Base-by-base conservation (phyloP, 2,113 vertebrate genomes). In the Alethe diademata region DNA sequence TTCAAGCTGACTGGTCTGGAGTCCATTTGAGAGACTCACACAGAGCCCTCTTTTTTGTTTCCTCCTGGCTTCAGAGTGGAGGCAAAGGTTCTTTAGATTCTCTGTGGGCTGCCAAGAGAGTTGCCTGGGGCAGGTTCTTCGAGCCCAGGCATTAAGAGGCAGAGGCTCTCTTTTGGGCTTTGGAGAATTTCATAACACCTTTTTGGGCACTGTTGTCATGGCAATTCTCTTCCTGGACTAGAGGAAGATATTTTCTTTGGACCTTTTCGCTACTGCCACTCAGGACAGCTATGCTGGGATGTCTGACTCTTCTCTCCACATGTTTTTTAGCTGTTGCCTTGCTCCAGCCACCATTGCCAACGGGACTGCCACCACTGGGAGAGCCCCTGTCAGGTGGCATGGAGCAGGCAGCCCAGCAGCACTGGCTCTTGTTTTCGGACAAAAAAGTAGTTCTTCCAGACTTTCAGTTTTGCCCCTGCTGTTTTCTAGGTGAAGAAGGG, bases 1-100 rank as follows among this genome's bases (percentile, higher is more conserved):
- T 75, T 58, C 25, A 50, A 0, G 0, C 31, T 0, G 0, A 6
- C 25, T 22, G 17, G 35, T 20, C 11, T 0, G 0, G 8, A 19
- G 7, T 35, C 31, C 5, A 0, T 31, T 50, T 75, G 26, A 18
- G 25, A 36, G 25, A 31, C 29, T 35, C 24, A 48, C 25, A 50
- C 13, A 58, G 31, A 36, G 31, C 20, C 13, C 13, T 40, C 23
- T 42, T 66, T 66, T 66, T 67, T 35, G 8, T 9, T 58, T 11
- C 25, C 51, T 31, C 20, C 35, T 31, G 43, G 10, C 35, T 66
- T 42, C 5, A 7, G 17, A 42, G 11, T 4, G 7, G 31, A 66
- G 43, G 20, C 17, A 58, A 66, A 50, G 36, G 20, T 13, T 42
- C 20, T 50, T 58, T 12, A 42, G 20, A 42, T 17, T 50, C 13